These are phyloP conservation scores for Phrynocephalus versicolor DNA, from an alignment of 2,113 vertebrate species.

Conservation along the genomic window DNA sequence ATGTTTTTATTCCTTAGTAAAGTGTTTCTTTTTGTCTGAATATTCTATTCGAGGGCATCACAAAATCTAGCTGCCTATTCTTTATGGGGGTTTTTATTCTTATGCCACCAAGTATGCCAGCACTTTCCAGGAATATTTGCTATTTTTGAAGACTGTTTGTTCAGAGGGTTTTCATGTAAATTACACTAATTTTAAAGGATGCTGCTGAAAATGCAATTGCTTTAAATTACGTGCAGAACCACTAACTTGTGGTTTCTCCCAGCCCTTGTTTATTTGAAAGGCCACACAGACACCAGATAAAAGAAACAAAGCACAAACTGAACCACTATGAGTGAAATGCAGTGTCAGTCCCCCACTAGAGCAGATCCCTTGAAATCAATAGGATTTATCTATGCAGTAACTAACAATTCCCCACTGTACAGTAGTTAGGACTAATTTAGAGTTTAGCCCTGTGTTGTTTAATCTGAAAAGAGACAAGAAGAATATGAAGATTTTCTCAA, in stretches of 20 bases:
- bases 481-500: too few species aligned
- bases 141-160: not conserved
- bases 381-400: too few species aligned
- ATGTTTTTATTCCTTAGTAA: too few species aligned
- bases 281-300: not conserved
- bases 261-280: constrained; percentile 34
- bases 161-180: constrained; percentile 7
- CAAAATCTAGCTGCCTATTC: not conserved
- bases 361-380: not conserved
- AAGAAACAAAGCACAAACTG: constrained; percentile 4
- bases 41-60: not conserved
- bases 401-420: too few species aligned
- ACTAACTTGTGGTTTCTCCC: constrained; percentile 10
- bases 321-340: not conserved
- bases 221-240: constrained; percentile 6
- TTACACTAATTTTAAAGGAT: not conserved
- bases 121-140: not conserved
- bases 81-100: not conserved
- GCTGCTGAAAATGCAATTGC: constrained; percentile 1
- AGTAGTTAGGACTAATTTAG: too few species aligned
- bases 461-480: too few species aligned
- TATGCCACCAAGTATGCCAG: constrained; percentile 8
- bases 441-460: too few species aligned
- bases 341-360: not conserved
- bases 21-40: too few species aligned